These are phyloP conservation scores for Salminus brasiliensis DNA, from an alignment of 2,113 vertebrate genomes.

Conservation along the genomic window DNA sequence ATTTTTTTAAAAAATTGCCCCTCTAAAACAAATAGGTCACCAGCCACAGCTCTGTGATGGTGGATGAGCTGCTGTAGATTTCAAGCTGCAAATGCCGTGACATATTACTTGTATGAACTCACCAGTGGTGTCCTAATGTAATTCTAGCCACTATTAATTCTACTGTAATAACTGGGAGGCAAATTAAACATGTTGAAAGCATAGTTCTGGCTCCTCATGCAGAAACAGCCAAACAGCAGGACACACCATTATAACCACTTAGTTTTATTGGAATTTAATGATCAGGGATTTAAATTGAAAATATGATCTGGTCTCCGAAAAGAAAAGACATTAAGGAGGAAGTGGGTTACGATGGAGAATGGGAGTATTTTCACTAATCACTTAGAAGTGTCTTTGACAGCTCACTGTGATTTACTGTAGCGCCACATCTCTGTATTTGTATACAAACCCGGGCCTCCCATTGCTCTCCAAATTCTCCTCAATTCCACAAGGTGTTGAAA, in stretches of 20 bases:
- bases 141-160: constrained; percentile 1
- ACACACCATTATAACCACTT: constrained; percentile 58
- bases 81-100: background rate
- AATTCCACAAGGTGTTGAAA: too few relatives aligned
- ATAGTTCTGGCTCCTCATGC: constrained; percentile 60
- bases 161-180: constrained; percentile 23
- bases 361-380: background rate
- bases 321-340: constrained; percentile 59
- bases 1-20: too few relatives aligned
- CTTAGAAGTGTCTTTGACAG: background rate
- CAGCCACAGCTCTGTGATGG: background rate
- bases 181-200: constrained; percentile 2
- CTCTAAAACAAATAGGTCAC: too few relatives aligned
- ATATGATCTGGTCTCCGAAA: constrained; percentile 42
- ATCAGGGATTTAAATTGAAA: constrained; percentile 61
- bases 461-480: too few relatives aligned
- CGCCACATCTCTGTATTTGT: too few relatives aligned
- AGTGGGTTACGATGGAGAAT: background rate
- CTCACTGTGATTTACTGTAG: too few relatives aligned
- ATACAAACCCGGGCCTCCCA: too few relatives aligned
- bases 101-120: background rate
- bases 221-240: constrained; percentile 70
- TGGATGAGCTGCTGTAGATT: background rate
- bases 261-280: constrained; percentile 69
- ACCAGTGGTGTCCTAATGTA: background rate